Percentiles rank a stretch among this genome's conserved stretches.
phyloP scores from a whole-genome alignment of 2,888 invertebrate species.

The Polymixis flavicincta region DNA sequence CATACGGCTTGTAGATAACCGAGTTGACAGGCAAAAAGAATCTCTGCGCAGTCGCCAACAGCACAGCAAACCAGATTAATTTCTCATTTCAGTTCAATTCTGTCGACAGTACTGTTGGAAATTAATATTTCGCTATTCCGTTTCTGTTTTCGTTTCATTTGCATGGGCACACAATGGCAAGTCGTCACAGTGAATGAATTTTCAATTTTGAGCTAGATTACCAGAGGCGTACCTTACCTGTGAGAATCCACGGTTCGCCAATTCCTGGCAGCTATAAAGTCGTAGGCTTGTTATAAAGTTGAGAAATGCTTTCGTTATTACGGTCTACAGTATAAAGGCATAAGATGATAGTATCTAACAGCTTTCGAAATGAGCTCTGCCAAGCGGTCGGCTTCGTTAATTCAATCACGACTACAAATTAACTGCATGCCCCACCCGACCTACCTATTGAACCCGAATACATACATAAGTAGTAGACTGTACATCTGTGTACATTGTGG shows the following conservation, averaged over 20 bases:
- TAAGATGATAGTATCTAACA: slow-evolving; percentile 77
- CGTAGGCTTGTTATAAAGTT: slow-evolving; percentile 54
- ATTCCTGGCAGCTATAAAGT: slow-evolving; percentile 52
- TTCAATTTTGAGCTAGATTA: slow-evolving; percentile 69
- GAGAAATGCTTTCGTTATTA: slow-evolving; percentile 67
- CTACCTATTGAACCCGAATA: slow-evolving; percentile 71
- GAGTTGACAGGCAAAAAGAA: slow-evolving; percentile 72
- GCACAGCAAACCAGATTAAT: slow-evolving; percentile 72
- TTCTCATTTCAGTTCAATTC: slow-evolving; percentile 73
- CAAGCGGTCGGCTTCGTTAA: slow-evolving; percentile 79
- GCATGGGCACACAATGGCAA: slow-evolving; percentile 66
- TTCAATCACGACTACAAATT: slow-evolving; percentile 86
- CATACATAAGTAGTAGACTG: slow-evolving; percentile 46
- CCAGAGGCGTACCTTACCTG: slow-evolving; percentile 46
- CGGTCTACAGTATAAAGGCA: slow-evolving; percentile 69
- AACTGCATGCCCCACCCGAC: slow-evolving; percentile 73
- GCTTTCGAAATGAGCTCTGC: slow-evolving; percentile 79
- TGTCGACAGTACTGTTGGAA: slow-evolving; percentile 62
- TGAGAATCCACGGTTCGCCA: slow-evolving; percentile 59
- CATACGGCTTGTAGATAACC: slow-evolving; percentile 66
- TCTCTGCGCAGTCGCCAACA: slow-evolving; percentile 64
- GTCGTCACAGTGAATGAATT: slow-evolving; percentile 66
- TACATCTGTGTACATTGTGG: slow-evolving; percentile 38
- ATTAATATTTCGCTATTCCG: slow-evolving; percentile 73
- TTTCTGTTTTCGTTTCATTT: slow-evolving; percentile 77